These are phyloP conservation scores for Drosophila eugracilis DNA, from an alignment of 1,140 invertebrate genomes.

Conservation along the genomic window DNA sequence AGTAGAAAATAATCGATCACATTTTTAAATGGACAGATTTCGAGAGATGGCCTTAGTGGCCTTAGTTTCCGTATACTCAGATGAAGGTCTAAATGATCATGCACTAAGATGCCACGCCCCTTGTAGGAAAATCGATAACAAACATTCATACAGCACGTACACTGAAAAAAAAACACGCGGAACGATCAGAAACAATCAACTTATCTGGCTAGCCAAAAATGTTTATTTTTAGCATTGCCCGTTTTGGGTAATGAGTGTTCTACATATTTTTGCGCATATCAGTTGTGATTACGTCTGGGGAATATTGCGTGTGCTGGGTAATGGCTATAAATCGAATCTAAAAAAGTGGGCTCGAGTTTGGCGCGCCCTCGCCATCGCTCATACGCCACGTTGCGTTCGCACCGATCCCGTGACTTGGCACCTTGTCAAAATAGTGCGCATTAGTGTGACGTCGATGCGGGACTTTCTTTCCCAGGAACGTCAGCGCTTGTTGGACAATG, in stretches of 20 bases:
- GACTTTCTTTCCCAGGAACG: slow-evolving; percentile 31
- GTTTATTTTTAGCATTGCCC: slow-evolving; percentile 16
- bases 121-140: slow-evolving; percentile 14
- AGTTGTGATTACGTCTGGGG: not conserved
- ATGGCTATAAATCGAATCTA: slow-evolving; percentile 25
- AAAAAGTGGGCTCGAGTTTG: slow-evolving; percentile 59
- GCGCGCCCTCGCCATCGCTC: slow-evolving; percentile 55
- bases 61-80: slow-evolving; percentile 1
- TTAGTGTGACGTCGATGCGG: slow-evolving; percentile 42
- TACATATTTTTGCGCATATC: slow-evolving; percentile 5
- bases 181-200: slow-evolving; percentile 4
- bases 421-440: slow-evolving; percentile 56
- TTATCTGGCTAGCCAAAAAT: slow-evolving; percentile 17
- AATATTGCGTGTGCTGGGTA: slow-evolving; percentile 5
- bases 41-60: slow-evolving; percentile 4
- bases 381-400: slow-evolving; percentile 25
- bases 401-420: slow-evolving; percentile 49
- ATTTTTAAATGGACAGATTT: slow-evolving; percentile 18
- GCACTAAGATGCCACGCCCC: not conserved
- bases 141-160: not conserved
- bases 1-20: slow-evolving; percentile 9
- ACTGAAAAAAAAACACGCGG: slow-evolving; percentile 9
- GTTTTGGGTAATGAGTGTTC: not conserved
- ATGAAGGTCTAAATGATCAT: slow-evolving; percentile 11
- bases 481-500: slow-evolving; percentile 8